Evolutionary conservation across 2,888 invertebrate species (phyloP), one percentile per base, ranked within the genome.

Genomic region (Acleris literana): DNA sequence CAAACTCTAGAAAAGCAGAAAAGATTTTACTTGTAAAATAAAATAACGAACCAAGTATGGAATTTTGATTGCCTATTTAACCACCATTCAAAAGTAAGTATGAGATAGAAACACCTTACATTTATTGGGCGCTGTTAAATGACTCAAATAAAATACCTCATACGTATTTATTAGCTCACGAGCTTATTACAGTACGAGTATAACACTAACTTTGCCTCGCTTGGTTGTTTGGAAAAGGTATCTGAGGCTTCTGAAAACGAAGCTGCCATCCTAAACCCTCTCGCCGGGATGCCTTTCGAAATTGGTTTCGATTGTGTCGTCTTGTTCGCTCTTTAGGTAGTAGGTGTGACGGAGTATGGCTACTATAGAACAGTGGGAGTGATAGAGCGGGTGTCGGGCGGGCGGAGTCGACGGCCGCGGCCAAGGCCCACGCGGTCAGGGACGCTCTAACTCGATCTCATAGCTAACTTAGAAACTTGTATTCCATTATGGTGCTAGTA

Each of bases 371-470:
- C 66, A 58, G 62, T 64, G 55, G 52, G 59, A n/a, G 46, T 46
- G 46, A n/a, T 46, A 46, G 17, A 61, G 44, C 62, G 54, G 51
- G 62, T 52, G 64, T 55, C 44, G 43, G 55, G 22, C 58, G 64
- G 68, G 64, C 64, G 64, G 72, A 83, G 88, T 89, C 89, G 88
- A 80, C 85, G 89, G 78, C 87, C 90, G 84, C 85, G 71, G 76
- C 83, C 91, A 90, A 90, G 91, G 91, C 85, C 87, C 80, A 78
- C 74, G 70, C 88, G 90, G 88, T 89, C 90, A 90, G 88, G 91
- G 90, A 85, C 91, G 82, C 80, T 87, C 87, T 87, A 86, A 87
- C 85, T 83, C 80, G 75, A 83, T 78, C 74, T 72, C 72, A 63
- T 43, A 59, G 49, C 63, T 49, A 58, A 63, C 58, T 63, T 67